Base-by-base conservation (phyloP, 2,113 vertebrate genomes). In the Siniperca chuatsi region DNA sequence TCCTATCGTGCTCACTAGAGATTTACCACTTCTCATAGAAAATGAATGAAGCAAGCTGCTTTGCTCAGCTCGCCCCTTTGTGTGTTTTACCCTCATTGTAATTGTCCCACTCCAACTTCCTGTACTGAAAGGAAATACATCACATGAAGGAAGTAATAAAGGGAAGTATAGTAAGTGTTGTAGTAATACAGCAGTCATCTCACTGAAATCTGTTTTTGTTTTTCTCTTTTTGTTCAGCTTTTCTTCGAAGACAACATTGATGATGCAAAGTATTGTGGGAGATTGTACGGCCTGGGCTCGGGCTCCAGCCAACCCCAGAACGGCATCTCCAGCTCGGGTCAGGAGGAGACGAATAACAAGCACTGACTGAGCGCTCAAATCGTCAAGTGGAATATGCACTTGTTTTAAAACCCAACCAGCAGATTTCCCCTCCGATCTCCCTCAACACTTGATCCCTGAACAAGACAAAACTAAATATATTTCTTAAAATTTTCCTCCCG, bases 221-320 rank as follows among this genome's bases (percentile, higher is more conserved):
- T 40, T 5, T 8, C 29, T 29, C 29, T 37, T 2, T 50, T 1
- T 46, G 0, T 60, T 11, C 91, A 99, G 98, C 95, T 99, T 70
- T 99, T 99, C 93, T 99, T 99, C 85, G 98, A 99, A 90, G 98
- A 99, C 96, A 98, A 98, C 92, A 99, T 99, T 58, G 98, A 99
- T 23, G 98, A 99, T 79, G 98, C 98, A 23, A 99, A 99, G 91
- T 99, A 99, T 83, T 99, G 98, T 55, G 98, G 98, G 83, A 95
- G 98, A 68, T 92, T 99, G 75, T 99, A 99, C 33, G 98, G 98
- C 79, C 96, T 99, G 78, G 98, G 98, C 84, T 99, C 97, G 0
- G 98, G 98, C 79, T 97, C 98, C 91, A 96, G 93, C 80, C 98
- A 99, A 88, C 98, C 97, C 55, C 98, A 99, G 95, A 99, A 96